Conservation (phyloP, 2,797 vertebrate species). For the Acanthurus leucopareius region DNA sequence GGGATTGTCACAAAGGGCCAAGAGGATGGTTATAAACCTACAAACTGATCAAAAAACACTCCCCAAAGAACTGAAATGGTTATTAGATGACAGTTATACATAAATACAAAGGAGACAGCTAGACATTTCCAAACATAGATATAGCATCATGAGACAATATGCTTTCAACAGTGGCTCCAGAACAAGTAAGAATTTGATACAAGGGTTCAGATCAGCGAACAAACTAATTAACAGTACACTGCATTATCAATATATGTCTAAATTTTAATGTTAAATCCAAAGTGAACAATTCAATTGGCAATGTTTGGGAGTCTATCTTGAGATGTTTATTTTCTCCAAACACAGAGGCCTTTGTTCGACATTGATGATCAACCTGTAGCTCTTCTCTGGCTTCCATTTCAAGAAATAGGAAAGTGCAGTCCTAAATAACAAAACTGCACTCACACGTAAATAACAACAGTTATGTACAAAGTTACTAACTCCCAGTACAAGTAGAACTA, state of each 20-base stretch:
- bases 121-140: conserved; percentile 42
- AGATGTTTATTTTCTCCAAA: background rate
- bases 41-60: conserved; percentile 82
- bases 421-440: background rate
- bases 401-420: background rate
- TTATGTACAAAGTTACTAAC: background rate
- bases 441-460: background rate
- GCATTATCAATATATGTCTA: background rate
- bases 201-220: background rate
- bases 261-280: background rate
- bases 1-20: conserved; percentile 76
- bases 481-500: background rate
- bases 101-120: conserved; percentile 52
- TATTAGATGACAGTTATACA: conserved; percentile 65
- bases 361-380: background rate
- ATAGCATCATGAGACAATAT: conserved; percentile 27
- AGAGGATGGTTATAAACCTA: conserved; percentile 81
- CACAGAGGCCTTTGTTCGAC: background rate
- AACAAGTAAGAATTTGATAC: background rate
- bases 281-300: background rate
- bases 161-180: background rate
- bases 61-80: conserved; percentile 75
- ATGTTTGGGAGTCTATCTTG: background rate
- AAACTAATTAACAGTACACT: background rate
- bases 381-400: conserved; percentile 27